These are phyloP conservation scores for Sebastiscus tertius DNA, from an alignment of 2,797 vertebrate species.

Conservation along the genomic window DNA sequence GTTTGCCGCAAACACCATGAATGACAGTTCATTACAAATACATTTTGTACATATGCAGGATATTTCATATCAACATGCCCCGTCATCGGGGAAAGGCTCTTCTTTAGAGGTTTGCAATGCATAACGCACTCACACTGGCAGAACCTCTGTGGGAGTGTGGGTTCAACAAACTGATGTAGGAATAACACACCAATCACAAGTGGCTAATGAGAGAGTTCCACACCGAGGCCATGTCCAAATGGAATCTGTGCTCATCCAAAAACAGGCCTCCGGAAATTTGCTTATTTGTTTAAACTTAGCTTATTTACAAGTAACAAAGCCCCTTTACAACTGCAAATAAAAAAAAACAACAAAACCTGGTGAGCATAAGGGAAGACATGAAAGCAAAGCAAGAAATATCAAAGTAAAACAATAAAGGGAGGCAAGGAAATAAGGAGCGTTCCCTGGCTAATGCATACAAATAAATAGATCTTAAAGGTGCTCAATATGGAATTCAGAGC, in stretches of 20 bases:
- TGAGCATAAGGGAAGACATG: neutral
- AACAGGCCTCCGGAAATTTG: neutral
- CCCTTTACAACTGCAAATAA: neutral
- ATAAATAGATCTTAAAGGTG: neutral
- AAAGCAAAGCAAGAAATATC: neutral
- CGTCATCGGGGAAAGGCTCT: neutral
- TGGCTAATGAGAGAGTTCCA: slow-evolving; percentile 8
- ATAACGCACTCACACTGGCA: slow-evolving; percentile 1
- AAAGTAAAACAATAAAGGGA: neutral
- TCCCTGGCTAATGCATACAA: neutral
- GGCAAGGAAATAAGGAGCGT: neutral
- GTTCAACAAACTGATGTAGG: slow-evolving; percentile 3
- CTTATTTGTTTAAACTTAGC: neutral
- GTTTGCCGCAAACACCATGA: neutral
- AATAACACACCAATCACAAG: neutral
- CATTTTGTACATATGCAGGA: slow-evolving; percentile 1
- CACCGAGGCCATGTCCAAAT: neutral
- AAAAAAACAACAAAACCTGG: neutral
- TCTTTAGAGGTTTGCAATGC: slow-evolving; percentile 1
- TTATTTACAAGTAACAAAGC: neutral
- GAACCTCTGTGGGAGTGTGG: slow-evolving; percentile 10
- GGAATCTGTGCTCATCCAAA: neutral
- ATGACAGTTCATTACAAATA: slow-evolving; percentile 23
- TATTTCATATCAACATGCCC: slow-evolving; percentile 5
- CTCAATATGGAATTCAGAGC: no score